A percentile compares a stretch with the other conserved stretches of the same genome.
Evolutionary conservation across 2,888 invertebrate genomes (phyloP).

Genomic region (Phyto melanocephala): DNA sequence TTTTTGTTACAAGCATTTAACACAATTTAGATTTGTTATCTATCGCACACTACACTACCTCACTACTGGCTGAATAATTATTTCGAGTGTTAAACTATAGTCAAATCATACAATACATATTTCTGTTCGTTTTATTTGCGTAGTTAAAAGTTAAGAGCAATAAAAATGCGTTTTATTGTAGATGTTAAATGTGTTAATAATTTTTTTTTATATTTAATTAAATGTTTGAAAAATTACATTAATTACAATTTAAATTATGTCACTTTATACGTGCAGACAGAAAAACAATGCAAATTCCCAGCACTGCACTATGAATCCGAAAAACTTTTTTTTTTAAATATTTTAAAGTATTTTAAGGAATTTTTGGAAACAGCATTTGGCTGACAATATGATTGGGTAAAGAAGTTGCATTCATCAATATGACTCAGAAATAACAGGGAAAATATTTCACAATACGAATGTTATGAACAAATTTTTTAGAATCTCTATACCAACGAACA

Average conservation of each 20-base stretch:
- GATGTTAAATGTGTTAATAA: background rate
- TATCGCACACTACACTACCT: background rate
- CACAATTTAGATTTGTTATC: constrained; percentile 19
- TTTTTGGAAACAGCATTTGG: too few species aligned
- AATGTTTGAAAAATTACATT: background rate
- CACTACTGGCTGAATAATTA: background rate
- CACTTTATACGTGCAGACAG: too few species aligned
- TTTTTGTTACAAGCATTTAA: background rate
- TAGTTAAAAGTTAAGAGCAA: background rate
- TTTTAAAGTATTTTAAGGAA: too few species aligned
- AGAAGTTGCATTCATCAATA: too few species aligned
- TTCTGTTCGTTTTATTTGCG: background rate
- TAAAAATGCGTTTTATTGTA: background rate
- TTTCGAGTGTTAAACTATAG: background rate
- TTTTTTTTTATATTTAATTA: background rate
- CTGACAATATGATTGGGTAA: too few species aligned
- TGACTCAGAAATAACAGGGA: too few species aligned
- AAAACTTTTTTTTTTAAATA: too few species aligned
- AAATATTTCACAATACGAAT: too few species aligned
- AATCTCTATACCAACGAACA: too few species aligned
- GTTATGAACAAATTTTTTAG: too few species aligned
- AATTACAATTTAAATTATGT: background rate
- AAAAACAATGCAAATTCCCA: background rate
- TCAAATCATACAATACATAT: background rate
- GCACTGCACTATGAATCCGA: background rate